phyloP scores from a whole-genome alignment of 2,113 vertebrate species.

The Dromaius novaehollandiae region DNA sequence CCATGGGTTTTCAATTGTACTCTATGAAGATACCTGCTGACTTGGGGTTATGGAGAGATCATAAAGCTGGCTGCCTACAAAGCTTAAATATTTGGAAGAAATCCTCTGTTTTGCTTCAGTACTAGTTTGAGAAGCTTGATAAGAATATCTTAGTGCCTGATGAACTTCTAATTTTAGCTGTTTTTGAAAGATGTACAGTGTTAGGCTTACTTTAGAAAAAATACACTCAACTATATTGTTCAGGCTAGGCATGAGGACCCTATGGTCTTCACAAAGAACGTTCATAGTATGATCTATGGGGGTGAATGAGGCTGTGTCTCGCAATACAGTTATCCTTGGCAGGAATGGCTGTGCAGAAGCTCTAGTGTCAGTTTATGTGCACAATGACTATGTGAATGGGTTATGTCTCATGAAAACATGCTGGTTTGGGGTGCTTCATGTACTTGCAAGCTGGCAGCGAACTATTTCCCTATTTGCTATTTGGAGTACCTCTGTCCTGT shows the following conservation, averaged over 20 bases:
- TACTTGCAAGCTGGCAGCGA: neutral
- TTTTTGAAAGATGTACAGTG: neutral
- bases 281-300: neutral
- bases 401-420: neutral
- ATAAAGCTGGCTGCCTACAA: neutral
- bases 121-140: neutral
- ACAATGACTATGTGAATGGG: neutral
- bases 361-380: neutral
- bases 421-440: neutral
- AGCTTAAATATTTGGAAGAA: neutral
- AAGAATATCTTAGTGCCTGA: neutral
- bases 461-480: neutral
- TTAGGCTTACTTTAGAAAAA: neutral
- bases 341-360: neutral
- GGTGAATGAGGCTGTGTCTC: neutral
- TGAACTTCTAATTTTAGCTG: neutral
- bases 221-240: neutral
- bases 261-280: neutral
- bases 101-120: neutral
- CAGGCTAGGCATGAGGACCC: neutral
- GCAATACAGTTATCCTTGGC: neutral
- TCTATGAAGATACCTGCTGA: neutral
- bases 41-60: neutral
- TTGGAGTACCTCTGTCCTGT: neutral
- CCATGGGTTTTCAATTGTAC: neutral